Base-by-base conservation (phyloP, 2,113 vertebrate species). In the Rhombomys opimus region DNA sequence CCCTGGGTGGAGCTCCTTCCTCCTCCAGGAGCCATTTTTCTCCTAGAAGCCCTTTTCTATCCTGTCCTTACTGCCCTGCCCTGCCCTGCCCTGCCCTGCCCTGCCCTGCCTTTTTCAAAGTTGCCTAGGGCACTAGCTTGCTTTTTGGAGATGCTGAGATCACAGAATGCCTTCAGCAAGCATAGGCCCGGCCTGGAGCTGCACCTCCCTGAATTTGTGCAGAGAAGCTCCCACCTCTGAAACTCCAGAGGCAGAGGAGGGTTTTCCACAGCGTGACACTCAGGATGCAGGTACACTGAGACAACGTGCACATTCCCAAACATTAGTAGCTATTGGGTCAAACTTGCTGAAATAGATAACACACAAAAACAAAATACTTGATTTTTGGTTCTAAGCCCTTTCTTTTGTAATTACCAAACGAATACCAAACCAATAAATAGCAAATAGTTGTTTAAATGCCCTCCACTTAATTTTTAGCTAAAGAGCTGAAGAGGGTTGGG, bases 241-340 rank as follows among this genome's bases (percentile, higher is more conserved):
- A 7, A 63, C 7, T 27, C 7, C 32, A 20, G 72, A 11, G 61
- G 27, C 54, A 5, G 18, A 25, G 0, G 18, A 77, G 2, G 2
- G 35, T 14, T 70, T 65, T 65, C 5, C 0, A 20, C 1, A 12
- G 67, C 0, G 23, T 30, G 13, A 18, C 1, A 30, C 11, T 73
- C 12, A 73, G 76, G 30, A 89, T 17, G 14, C 23, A 22, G 8
- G 12, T 17, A 14, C 52, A 35, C 10, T n/a, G 30, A 32, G 59
- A 35, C 61, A 63, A 25, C 57, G 25, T 50, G 11, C 30, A 75
- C 11, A 35, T 89, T 46, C 18, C 27, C 50, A 63, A 73, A 38
- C 17, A 35, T 67, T 50, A n/a, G 76, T n/a, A 54, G 63, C 12
- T 14, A 38, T 1, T 22, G 3, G 41, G 25, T 52, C 50, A n/a